Conservation (phyloP, 2,888 invertebrate genomes). For the Lochmaea crataegi region DNA sequence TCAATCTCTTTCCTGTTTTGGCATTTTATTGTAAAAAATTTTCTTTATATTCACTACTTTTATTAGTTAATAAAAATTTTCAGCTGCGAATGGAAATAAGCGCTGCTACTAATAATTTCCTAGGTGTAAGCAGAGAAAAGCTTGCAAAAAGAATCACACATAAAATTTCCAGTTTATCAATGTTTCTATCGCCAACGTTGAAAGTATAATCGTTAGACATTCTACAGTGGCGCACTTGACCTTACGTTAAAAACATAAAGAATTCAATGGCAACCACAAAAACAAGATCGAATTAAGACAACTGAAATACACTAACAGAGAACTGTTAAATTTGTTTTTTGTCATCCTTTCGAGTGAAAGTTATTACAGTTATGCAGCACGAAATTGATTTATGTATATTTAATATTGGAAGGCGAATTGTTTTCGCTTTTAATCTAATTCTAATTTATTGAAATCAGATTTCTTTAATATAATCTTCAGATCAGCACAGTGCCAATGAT, state of each 20-base stretch:
- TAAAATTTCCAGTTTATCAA: slow-evolving; percentile 4
- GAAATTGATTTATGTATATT: neutral
- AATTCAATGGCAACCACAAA: neutral
- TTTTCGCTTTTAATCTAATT: neutral
- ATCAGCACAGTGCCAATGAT: too few species aligned
- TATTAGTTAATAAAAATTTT: neutral
- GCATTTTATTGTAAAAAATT: neutral
- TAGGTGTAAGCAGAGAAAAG: neutral
- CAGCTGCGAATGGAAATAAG: neutral
- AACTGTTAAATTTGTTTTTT: neutral
- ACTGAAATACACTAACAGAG: neutral
- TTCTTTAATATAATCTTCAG: too few species aligned
- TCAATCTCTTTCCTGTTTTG: neutral
- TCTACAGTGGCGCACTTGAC: neutral
- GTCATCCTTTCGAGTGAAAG: neutral
- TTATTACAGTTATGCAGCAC: neutral
- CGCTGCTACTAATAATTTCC: slow-evolving; percentile 7
- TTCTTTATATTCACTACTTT: neutral
- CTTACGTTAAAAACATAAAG: neutral
- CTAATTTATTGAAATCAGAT: too few species aligned
- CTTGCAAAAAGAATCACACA: slow-evolving; percentile 2
- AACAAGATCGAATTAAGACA: neutral
- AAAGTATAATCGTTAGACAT: neutral
- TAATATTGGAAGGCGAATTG: neutral
- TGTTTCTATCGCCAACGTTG: neutral